These are phyloP conservation scores for Hyposoter didymator DNA, from an alignment of 2,888 invertebrate species.

Conservation along the genomic window DNA sequence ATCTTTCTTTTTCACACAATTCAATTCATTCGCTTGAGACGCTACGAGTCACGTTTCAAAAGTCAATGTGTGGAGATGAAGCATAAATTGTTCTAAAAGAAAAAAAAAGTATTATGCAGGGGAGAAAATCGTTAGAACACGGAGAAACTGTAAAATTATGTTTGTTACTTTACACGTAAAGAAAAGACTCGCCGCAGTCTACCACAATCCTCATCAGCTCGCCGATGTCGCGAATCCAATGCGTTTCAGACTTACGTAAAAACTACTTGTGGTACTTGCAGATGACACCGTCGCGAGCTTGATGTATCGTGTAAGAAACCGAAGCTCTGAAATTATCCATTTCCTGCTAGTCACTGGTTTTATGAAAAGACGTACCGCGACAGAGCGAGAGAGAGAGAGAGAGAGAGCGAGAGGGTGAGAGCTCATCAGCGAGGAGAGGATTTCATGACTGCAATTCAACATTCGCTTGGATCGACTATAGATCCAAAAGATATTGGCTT, in stretches of 20 bases:
- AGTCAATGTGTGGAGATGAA: background rate
- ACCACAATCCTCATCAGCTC: constrained; percentile 5
- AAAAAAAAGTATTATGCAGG: background rate
- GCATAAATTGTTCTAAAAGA: background rate
- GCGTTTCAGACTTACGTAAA: constrained; percentile 76
- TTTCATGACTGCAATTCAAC: background rate
- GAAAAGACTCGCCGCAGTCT: background rate
- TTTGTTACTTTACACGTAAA: constrained; percentile 1
- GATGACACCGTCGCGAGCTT: constrained; percentile 74
- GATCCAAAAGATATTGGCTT: background rate
- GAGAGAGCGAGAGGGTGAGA: background rate
- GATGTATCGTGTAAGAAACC: constrained; percentile 55
- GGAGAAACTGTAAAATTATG: background rate
- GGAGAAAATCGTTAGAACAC: background rate
- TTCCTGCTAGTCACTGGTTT: constrained; percentile 72
- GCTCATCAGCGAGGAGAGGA: background rate
- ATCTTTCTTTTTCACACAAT: background rate
- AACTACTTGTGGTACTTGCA: constrained; percentile 71
- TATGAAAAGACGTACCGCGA: constrained; percentile 20
- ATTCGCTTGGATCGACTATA: background rate
- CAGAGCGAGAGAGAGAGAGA: constrained; percentile 8
- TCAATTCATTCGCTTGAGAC: background rate
- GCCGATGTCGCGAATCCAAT: constrained; percentile 66
- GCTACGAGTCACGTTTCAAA: background rate
- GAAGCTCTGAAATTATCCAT: constrained; percentile 76